Evolutionary conservation across 2,888 invertebrate species (phyloP), one percentile per base, ranked within the genome.

Genomic region (Antheraea yamamai): DNA sequence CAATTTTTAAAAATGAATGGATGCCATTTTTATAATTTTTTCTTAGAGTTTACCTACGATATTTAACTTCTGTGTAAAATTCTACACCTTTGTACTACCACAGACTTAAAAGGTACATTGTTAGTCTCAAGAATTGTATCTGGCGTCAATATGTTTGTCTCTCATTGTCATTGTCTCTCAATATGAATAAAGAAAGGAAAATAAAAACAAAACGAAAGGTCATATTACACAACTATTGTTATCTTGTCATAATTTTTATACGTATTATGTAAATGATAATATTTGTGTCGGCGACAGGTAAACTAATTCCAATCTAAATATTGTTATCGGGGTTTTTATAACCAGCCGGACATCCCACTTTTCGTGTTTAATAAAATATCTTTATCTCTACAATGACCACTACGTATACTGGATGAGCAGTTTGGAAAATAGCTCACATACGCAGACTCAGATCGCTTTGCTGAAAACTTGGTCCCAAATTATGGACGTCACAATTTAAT

Each of bases 181-280:
- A 64, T 16, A 64, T 64, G 16, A 14, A 30, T 16, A 26, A 64
- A 26, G 26, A 4, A 64, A 64, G 16, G 14, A 20, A 64, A 64
- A 64, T 64, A 64, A 64, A 30, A 7, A 26, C 16, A 12, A 26
- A 39, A 39, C 6, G n/a, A 70, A 70, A 39, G 61, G 30, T 35
- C 35, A 58, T 23, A 73, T 73, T 73, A 39, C 30, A 55, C 47
- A 10, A 20, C 58, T 39, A 30, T 16, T 23, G 20, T 74, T 74
- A 74, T 74, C 74, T 71, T 74, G 74, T 71, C 71, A 39, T 74
- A 72, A 74, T 72, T 74, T 74, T 58, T 74, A 72, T 72, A 70
- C 4, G n/a, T 70, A 74, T 74, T 74, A 74, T 58, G 71, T 72
- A 74, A 74, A 74, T 39, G 71, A 61, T 71, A 74, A 74, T 74